Evolutionary conservation across 2,888 invertebrate species (phyloP), one percentile per base, ranked within the genome.

Genomic region (Achlya flavicornis): DNA sequence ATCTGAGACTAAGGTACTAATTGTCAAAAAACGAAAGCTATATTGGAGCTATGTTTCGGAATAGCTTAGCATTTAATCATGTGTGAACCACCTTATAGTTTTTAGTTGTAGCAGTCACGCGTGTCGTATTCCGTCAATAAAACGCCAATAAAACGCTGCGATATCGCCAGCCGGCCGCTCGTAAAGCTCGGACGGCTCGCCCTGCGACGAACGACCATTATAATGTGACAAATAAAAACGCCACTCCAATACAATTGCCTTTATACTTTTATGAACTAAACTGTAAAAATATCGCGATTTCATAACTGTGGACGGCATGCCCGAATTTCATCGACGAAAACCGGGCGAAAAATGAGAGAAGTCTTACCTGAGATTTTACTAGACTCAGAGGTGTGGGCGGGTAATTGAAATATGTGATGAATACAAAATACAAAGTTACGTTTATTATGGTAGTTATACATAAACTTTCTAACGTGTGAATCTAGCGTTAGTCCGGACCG

Each of bases 181-280:
- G 84, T 90, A 89, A 91, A 90, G 69, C 72, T 63, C 57, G 66
- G 71, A 69, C 67, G 76, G 69, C 81, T 67, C 79, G 73, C 83
- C 81, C 78, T 72, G 53, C 53, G 64, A 70, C 69, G 68, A 76
- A 80, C 77, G 75, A 70, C 80, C 75, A 79, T 84, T 89, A 90
- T 90, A 89, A 90, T 85, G 84, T 82, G 88, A 69, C 80, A 82
- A 88, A 90, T 91, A 90, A 90, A 86, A 87, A 81, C 80, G 73
- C 73, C 70, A 79, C 78, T 72, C 76, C 76, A 73, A 84, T 87
- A 84, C 84, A 81, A 87, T 87, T 80, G 81, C 78, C 77, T 84
- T 85, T 84, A 86, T 88, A 82, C 82, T 86, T 85, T 86, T 79
- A 80, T 79, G 72, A 71, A 72, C 76, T 69, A 74, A 79, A 81